Conservation (phyloP, 2,797 vertebrate species). For the Urophycis tenuis region DNA sequence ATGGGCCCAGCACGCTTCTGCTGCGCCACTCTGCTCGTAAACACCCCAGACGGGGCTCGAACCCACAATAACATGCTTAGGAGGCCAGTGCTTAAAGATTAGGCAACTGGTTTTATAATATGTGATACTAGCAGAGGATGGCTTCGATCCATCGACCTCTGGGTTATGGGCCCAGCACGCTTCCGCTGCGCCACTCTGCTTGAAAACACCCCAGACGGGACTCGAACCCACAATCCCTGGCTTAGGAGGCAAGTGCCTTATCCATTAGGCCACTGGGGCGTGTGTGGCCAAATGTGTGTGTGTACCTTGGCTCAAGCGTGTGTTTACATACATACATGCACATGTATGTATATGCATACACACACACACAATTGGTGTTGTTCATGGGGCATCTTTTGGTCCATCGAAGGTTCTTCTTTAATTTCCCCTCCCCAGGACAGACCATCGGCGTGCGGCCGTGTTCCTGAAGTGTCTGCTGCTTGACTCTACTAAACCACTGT, state of each 20-base stretch:
- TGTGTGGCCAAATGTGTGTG: too few relatives aligned
- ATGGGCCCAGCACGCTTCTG: slow-evolving; percentile 65
- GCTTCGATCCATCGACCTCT: slow-evolving; percentile 64
- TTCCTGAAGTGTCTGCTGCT: too few relatives aligned
- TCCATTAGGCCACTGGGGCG: slow-evolving; percentile 66
- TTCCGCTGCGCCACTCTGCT: slow-evolving; percentile 66
- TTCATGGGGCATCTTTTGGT: too few relatives aligned
- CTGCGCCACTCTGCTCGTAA: slow-evolving; percentile 60
- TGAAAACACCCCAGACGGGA: slow-evolving; percentile 56
- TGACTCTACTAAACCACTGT: too few relatives aligned
- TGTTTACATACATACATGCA: too few relatives aligned
- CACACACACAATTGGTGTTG: too few relatives aligned
- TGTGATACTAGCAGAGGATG: slow-evolving; percentile 64
- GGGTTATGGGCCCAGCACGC: slow-evolving; percentile 66
- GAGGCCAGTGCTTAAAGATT: slow-evolving; percentile 67
- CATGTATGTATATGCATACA: too few relatives aligned
- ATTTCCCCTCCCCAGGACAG: too few relatives aligned
- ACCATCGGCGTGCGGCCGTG: too few relatives aligned
- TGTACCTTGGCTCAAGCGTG: too few relatives aligned
- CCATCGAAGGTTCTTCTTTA: too few relatives aligned
- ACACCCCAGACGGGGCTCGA: slow-evolving; percentile 62
- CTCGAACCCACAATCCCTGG: slow-evolving; percentile 67
- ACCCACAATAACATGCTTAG: slow-evolving; percentile 68
- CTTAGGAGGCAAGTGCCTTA: slow-evolving; percentile 66
- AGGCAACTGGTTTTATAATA: slow-evolving; percentile 66